These are phyloP conservation scores for Epirrhoe alternata DNA, from an alignment of 2,888 invertebrate genomes.

Conservation along the genomic window DNA sequence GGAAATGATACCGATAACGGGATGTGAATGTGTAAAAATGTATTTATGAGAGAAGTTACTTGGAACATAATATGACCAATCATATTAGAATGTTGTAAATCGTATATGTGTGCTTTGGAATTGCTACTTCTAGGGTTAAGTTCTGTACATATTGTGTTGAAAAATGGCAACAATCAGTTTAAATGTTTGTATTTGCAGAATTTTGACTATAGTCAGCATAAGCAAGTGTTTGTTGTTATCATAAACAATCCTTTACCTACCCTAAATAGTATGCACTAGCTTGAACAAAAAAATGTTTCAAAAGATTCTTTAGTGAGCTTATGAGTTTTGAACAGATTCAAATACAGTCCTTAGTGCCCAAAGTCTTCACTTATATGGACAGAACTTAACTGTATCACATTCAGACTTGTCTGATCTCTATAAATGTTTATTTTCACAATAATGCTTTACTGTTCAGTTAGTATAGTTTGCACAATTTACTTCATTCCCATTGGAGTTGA, in stretches of 20 bases:
- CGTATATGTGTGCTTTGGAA: constrained; percentile 64
- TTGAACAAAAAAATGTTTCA: not conserved
- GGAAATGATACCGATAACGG: constrained; percentile 55
- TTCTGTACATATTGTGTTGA: constrained; percentile 46
- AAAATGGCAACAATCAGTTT: constrained; percentile 31
- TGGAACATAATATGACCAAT: constrained; percentile 63
- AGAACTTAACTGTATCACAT: constrained; percentile 21
- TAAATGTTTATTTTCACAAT: constrained; percentile 16
- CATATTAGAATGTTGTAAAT: constrained; percentile 54
- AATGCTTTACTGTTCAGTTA: constrained; percentile 23
- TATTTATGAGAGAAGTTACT: constrained; percentile 63
- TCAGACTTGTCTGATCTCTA: constrained; percentile 20
- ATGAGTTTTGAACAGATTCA: no score
- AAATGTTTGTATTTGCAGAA: not conserved
- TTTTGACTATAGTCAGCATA: not conserved
- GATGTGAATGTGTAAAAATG: constrained; percentile 66
- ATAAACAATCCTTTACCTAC: not conserved
- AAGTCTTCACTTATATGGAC: constrained; percentile 16
- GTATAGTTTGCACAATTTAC: constrained; percentile 57
- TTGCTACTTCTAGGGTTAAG: constrained; percentile 62
- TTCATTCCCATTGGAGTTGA: constrained; percentile 60
- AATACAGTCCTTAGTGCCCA: not conserved
- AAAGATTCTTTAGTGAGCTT: not conserved
- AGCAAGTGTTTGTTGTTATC: not conserved
- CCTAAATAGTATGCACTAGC: not conserved